Percentiles rank a stretch among this genome's conserved stretches.
Evolutionary conservation across 2,888 invertebrate species (phyloP).

Genomic region (Eupithecia subumbrata): DNA sequence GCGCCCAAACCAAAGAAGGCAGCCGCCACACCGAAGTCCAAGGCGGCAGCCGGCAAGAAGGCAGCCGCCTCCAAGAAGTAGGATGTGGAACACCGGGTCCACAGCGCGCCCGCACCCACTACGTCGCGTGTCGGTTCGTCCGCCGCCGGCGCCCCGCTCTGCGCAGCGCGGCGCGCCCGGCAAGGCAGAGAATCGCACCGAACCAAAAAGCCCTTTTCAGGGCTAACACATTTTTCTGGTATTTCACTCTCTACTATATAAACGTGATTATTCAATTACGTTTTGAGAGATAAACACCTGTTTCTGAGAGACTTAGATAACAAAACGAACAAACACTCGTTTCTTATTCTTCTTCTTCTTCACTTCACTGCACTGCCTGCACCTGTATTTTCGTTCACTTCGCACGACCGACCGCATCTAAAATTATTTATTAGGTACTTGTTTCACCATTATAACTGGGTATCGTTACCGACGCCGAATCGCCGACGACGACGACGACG

Average conservation of each 20-base stretch:
- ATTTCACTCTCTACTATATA: not conserved
- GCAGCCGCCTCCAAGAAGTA: slow-evolving; percentile 48
- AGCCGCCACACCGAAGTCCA: slow-evolving; percentile 28
- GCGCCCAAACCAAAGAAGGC: slow-evolving; percentile 56
- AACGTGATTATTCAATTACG: no score
- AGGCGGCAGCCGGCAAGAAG: slow-evolving; percentile 52
- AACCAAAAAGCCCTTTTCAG: slow-evolving; percentile 24
- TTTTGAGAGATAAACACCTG: not conserved
- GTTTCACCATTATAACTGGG: not conserved
- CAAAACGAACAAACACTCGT: no score
- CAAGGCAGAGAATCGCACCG: slow-evolving; percentile 27
- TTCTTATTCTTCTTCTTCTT: no score
- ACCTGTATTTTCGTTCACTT: no score
- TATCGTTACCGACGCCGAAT: no score
- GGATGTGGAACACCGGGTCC: slow-evolving; percentile 9
- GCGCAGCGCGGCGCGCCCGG: not conserved
- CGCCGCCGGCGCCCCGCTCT: not conserved
- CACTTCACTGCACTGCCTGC: no score
- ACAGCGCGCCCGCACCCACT: no score
- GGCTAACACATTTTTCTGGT: slow-evolving; percentile 10
- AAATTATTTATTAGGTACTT: no score
- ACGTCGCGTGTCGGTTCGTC: not conserved
- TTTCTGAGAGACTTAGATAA: not conserved
- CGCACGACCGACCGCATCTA: no score
- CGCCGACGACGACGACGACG: no score